Evolutionary conservation across 2,888 invertebrate genomes (phyloP).

Genomic region (Diachrysia chrysitis): DNA sequence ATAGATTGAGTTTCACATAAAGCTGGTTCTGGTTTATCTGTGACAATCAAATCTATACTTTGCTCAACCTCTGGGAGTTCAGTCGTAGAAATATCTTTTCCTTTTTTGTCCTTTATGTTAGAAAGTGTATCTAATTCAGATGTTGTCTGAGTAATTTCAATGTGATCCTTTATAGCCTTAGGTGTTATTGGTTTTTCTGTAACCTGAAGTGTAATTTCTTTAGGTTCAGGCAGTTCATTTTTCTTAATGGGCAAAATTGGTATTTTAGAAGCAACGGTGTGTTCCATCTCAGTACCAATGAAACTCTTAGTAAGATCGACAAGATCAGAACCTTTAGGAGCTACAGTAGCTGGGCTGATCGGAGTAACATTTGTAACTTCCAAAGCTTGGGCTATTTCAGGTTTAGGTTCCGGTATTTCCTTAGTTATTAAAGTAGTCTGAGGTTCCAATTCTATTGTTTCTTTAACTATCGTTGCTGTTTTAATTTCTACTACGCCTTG

Average conservation of each 20-base stretch:
- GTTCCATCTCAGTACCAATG: conserved; percentile 67
- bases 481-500: conserved; percentile 21
- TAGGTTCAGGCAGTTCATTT: conserved; percentile 19
- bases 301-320: conserved; percentile 64
- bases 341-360: conserved; percentile 10
- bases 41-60: background rate
- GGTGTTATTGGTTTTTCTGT: conserved; percentile 11
- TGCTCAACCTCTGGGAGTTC: too few species aligned
- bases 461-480: conserved; percentile 29
- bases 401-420: conserved; percentile 27
- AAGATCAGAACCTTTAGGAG: conserved; percentile 51
- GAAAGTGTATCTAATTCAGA: background rate
- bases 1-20: conserved; percentile 10
- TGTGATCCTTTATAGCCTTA: conserved; percentile 8
- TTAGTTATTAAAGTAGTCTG: conserved; percentile 15
- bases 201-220: conserved; percentile 15
- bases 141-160: conserved; percentile 19
- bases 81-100: background rate
- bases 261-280: conserved; percentile 58
- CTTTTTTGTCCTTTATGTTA: background rate
- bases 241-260: conserved; percentile 22
- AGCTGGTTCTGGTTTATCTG: background rate
- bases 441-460: conserved; percentile 41
- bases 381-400: conserved; percentile 37
- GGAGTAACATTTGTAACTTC: conserved; percentile 39